These are phyloP conservation scores for Desoria tigrina DNA, from an alignment of 2,888 invertebrate genomes.

Conservation along the genomic window DNA sequence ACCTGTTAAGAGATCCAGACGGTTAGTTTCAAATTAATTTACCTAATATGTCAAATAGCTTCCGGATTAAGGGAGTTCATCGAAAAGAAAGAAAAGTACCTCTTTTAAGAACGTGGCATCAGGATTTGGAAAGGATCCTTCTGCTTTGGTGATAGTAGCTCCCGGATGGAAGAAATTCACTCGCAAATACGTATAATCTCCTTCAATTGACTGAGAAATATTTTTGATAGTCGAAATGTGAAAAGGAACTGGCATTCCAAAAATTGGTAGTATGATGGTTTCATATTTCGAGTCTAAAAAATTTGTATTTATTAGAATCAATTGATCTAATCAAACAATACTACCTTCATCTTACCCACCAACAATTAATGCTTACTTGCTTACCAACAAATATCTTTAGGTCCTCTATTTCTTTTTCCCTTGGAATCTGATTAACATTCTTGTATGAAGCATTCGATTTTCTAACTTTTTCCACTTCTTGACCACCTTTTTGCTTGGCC, in stretches of 20 bases:
- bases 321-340: too few relatives aligned
- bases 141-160: conserved; percentile 90
- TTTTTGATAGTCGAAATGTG: conserved; percentile 99
- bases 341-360: conserved; percentile 16
- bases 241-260: conserved; percentile 93
- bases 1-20: conserved; percentile 59
- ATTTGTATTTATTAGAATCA: conserved; percentile 52
- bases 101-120: conserved; percentile 98
- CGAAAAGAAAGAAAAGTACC: conserved; percentile 33
- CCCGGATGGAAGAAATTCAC: conserved; percentile 99
- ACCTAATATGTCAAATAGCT: too few relatives aligned
- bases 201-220: conserved; percentile 96
- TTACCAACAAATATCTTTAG: conserved; percentile 91
- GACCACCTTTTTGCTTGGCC: conserved; percentile 75
- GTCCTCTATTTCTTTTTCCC: conserved; percentile 88
- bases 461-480: conserved; percentile 82
- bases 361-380: conserved; percentile 54
- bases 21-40: too few relatives aligned
- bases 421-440: conserved; percentile 85
- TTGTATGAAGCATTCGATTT: conserved; percentile 97
- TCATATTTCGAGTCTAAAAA: conserved; percentile 88
- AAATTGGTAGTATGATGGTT: conserved; percentile 95
- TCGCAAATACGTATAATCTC: conserved; percentile 95
- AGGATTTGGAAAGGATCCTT: conserved; percentile 87
- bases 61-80: too few relatives aligned